Percentiles rank a stretch among this genome's conserved stretches.
These are phyloP conservation scores for Eupeodes corollae DNA, from an alignment of 1,140 invertebrate genomes.

Conservation along the genomic window DNA sequence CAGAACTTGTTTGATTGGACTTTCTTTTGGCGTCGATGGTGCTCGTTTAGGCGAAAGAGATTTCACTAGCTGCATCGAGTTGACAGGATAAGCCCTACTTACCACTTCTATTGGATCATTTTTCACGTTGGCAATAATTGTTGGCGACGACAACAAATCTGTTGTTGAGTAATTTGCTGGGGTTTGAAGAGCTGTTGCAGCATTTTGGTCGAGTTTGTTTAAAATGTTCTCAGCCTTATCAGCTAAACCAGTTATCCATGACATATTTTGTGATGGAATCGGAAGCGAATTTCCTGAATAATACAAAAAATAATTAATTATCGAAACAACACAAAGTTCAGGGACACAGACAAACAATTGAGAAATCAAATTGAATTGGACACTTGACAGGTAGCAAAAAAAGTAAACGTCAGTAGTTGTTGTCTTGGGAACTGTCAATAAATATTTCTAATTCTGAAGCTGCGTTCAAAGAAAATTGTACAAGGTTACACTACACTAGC, in stretches of 20 bases:
- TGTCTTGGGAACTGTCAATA: too few relatives aligned
- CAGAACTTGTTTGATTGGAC: background rate
- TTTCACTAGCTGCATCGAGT: background rate
- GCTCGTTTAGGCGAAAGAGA: background rate
- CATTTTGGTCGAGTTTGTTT: constrained; percentile 75
- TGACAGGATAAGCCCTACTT: background rate
- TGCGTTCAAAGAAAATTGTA: too few relatives aligned
- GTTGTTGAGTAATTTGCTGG: constrained; percentile 7
- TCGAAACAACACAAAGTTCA: too few relatives aligned
- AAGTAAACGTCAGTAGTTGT: too few relatives aligned
- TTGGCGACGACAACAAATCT: background rate
- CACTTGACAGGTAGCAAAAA: too few relatives aligned
- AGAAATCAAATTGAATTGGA: too few relatives aligned
- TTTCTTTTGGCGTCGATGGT: background rate
- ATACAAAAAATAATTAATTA: too few relatives aligned
- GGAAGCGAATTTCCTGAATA: too few relatives aligned
- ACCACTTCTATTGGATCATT: background rate
- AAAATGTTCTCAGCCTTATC: constrained; percentile 73
- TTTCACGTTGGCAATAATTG: background rate
- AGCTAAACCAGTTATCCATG: constrained; percentile 71
- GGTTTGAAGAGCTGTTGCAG: constrained; percentile 53
- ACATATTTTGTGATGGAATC: constrained; percentile 17
- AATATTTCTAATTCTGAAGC: too few relatives aligned
- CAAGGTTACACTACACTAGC: too few relatives aligned
- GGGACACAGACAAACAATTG: too few relatives aligned